Base-by-base conservation (phyloP, 2,113 vertebrate genomes). In the Neoarius graeffei region DNA sequence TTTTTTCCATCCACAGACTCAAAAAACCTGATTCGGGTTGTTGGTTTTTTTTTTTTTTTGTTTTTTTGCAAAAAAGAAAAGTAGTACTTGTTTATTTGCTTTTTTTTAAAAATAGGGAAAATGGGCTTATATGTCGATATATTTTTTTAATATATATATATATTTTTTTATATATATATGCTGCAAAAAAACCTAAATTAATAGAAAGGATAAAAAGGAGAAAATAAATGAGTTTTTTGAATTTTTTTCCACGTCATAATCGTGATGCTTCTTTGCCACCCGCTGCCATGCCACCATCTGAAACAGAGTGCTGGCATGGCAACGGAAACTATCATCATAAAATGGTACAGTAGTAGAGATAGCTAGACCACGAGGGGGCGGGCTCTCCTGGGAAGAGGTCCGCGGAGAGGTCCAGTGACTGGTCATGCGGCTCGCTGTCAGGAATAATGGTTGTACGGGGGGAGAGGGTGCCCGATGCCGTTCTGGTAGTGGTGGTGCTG, bases 251-350 rank as follows among this genome's bases (percentile, higher is more conserved):
- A 66, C 67, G 95, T 95, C 95, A 92, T 93, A 93, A 96, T 94
- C 94, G 91, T 91, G 90, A 94, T 92, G 93, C 94, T 95, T 94
- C 86, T 94, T 96, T 96, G 95, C 96, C 96, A 95, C 95, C 98
- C 98, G 98, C 98, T 99, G 97, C 98, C 98, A 97, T 83, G 96
- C 95, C 94, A 95, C 94, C 94, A 93, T 94, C 94, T 88, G n/a
- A 17, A 87, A 90, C 94, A 94, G 93, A 94, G 93, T 92, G 94
- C 93, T 95, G 94, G 90, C 97, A 95, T 93, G 96, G 96, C 97
- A 99, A 99, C 98, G 98, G 98, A 99, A 99, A 98, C 97, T 97
- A 99, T 98, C 98, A 99, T 99, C 98, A 99, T 99, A 99, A 99
- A 99, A 99, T 99, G 96, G 98, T 99, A 98, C 98, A 99, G 96